These are phyloP conservation scores for Tetragonula clypearis DNA, from an alignment of 1,140 invertebrate genomes.

Conservation along the genomic window DNA sequence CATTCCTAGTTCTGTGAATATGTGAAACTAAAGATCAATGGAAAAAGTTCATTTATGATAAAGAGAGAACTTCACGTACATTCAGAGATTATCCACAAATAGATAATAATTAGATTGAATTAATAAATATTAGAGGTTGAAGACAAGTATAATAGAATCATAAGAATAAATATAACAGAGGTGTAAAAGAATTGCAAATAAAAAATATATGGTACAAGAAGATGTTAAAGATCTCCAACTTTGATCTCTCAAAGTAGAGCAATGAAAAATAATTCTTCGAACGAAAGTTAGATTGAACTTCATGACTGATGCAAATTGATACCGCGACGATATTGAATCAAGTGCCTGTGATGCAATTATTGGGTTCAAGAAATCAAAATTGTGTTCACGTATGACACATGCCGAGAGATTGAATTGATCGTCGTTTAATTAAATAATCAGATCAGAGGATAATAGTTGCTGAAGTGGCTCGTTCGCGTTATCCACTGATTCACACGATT, in stretches of 20 bases:
- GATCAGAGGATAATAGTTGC: conserved; percentile 15
- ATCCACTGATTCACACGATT: not conserved
- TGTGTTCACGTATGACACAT: conserved; percentile 28
- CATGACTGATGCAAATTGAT: not conserved
- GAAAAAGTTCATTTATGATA: too few species aligned
- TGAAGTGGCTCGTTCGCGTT: conserved; percentile 6
- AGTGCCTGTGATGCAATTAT: not conserved
- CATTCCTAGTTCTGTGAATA: too few species aligned
- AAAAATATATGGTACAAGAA: too few species aligned
- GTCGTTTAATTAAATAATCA: conserved; percentile 38
- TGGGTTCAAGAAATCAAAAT: not conserved
- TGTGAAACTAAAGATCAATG: too few species aligned
- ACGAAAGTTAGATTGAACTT: not conserved
- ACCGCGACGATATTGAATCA: not conserved
- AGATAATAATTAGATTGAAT: too few species aligned
- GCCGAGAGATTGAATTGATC: conserved; percentile 9
- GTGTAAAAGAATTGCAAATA: too few species aligned
- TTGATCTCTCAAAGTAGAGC: not conserved
- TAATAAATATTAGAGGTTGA: too few species aligned
- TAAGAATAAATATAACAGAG: too few species aligned
- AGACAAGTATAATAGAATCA: too few species aligned
- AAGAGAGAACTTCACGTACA: too few species aligned
- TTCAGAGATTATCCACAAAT: too few species aligned
- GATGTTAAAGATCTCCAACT: not conserved
- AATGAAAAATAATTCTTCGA: not conserved